Evolutionary conservation across 2,113 vertebrate genomes (phyloP).

Genomic region (Psittacula cyanocephala): DNA sequence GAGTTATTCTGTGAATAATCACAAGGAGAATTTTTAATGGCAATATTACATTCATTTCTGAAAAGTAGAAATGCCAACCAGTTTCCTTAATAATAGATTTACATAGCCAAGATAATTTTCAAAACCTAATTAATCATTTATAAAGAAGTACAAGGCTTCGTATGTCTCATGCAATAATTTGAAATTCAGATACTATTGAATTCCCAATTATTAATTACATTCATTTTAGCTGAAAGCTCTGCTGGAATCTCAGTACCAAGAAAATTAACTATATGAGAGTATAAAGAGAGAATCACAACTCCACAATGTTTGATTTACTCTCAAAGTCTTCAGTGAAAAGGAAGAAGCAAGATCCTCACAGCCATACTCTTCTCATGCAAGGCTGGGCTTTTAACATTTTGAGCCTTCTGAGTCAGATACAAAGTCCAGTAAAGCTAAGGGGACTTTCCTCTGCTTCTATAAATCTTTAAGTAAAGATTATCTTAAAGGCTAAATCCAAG

Average conservation of each 20-base stretch:
- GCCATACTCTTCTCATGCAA: background rate
- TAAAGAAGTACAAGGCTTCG: background rate
- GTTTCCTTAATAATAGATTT: constrained; percentile 11
- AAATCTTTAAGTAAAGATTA: background rate
- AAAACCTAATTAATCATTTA: constrained; percentile 19
- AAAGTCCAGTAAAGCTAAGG: background rate
- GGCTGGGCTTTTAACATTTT: background rate
- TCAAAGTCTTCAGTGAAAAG: background rate
- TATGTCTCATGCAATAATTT: background rate
- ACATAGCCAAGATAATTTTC: background rate
- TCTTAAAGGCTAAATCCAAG: background rate
- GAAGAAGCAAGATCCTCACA: background rate
- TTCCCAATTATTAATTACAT: background rate
- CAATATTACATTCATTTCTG: background rate
- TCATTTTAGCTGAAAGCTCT: constrained; percentile 9
- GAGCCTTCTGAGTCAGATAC: background rate
- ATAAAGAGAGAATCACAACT: background rate
- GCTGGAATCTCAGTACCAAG: background rate
- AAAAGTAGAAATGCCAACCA: background rate
- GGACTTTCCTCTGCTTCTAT: background rate
- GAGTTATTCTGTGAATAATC: constrained; percentile 10
- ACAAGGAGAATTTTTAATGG: background rate
- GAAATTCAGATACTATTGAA: background rate
- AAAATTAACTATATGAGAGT: background rate
- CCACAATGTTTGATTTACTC: background rate